Evolutionary conservation across 2,888 invertebrate species (phyloP).

Genomic region (Caenorhabditis imperialis): DNA sequence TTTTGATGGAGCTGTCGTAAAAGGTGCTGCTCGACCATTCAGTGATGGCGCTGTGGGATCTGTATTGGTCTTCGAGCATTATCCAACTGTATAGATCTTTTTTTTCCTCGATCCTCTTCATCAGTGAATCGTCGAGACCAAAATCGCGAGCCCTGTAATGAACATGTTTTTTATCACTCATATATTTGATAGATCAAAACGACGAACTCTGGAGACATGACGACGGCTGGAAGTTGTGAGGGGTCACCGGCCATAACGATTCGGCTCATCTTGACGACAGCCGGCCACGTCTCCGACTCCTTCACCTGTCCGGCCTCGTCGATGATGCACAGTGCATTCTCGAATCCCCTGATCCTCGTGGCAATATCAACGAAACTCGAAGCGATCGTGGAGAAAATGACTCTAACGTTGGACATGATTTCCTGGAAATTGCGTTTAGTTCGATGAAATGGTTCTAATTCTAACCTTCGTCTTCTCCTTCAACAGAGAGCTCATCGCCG

Average conservation of each 20-base stretch:
- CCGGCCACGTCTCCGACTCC: conserved; percentile 23
- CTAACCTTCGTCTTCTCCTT: no score
- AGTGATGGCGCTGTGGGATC: conserved; percentile 10
- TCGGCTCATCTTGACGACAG: background rate
- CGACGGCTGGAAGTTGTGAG: conserved; percentile 15
- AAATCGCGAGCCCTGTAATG: conserved; percentile 6
- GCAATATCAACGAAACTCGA: background rate
- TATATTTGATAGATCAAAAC: no score
- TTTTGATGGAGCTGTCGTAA: no score
- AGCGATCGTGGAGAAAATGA: conserved; percentile 4
- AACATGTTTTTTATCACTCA: no score
- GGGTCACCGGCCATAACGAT: conserved; percentile 37
- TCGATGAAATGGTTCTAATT: no score
- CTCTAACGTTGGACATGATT: background rate
- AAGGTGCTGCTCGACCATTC: conserved; percentile 18
- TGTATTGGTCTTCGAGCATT: conserved; percentile 20
- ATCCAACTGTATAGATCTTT: conserved; percentile 24
- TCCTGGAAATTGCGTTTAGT: no score
- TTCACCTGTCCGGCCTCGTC: conserved; percentile 39
- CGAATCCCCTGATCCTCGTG: background rate
- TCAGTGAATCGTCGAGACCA: background rate
- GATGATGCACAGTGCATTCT: background rate
- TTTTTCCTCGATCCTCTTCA: conserved; percentile 15
- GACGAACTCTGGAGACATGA: no score
- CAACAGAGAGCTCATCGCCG: no score